Evolutionary conservation across 2,888 invertebrate species (phyloP).

Genomic region (Smittia sp.): DNA sequence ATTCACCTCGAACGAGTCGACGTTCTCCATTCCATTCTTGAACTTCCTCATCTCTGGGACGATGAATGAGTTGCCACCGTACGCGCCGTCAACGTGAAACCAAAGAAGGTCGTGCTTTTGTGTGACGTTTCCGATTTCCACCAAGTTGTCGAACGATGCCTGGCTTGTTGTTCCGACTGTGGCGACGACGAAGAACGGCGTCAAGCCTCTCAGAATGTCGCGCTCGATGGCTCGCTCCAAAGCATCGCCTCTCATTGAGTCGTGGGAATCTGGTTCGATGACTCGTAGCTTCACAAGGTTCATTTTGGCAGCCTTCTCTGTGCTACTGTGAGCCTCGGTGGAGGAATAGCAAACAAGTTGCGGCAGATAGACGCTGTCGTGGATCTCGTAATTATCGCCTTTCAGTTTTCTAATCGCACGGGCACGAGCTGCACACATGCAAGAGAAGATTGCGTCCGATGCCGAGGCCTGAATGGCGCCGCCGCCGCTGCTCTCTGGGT

Average conservation of each 20-base stretch:
- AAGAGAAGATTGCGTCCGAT: conserved; percentile 77
- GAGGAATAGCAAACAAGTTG: conserved; percentile 74
- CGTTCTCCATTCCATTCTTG: conserved; percentile 67
- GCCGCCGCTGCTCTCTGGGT: conserved; percentile 59
- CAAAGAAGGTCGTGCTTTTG: conserved; percentile 64
- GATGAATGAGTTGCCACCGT: conserved; percentile 80
- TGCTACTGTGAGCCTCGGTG: conserved; percentile 71
- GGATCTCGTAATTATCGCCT: conserved; percentile 54
- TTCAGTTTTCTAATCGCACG: conserved; percentile 69
- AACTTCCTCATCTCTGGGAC: conserved; percentile 74
- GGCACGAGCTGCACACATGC: conserved; percentile 72
- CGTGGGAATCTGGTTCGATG: conserved; percentile 68
- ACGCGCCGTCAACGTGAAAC: conserved; percentile 86
- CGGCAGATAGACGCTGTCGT: conserved; percentile 71
- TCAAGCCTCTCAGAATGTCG: conserved; percentile 69
- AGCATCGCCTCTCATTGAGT: conserved; percentile 62
- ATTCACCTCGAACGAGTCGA: conserved; percentile 83
- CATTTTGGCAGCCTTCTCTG: conserved; percentile 77
- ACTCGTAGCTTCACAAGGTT: conserved; percentile 69
- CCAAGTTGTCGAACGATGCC: conserved; percentile 78
- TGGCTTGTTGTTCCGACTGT: conserved; percentile 82
- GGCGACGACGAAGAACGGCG: conserved; percentile 79
- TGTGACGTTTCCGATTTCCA: conserved; percentile 69
- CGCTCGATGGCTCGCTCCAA: conserved; percentile 65
- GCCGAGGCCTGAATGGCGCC: conserved; percentile 82